Conservation (phyloP, 2,888 invertebrate species). For the Apoda limacodes region DNA sequence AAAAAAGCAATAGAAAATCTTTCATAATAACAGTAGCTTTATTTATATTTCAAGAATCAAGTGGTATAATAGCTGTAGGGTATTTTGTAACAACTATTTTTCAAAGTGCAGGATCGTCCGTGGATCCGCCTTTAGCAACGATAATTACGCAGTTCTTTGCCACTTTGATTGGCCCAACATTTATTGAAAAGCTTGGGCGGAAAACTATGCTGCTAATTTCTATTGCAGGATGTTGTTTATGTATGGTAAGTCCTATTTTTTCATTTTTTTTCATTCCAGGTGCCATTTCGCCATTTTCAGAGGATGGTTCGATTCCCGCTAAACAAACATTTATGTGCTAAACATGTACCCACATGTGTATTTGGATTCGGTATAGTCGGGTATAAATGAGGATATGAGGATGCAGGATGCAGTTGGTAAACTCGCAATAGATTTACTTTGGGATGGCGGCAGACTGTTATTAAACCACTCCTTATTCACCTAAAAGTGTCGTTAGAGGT, state of each 20-base stretch:
- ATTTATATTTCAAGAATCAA: slow-evolving; percentile 25
- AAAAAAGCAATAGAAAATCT: slow-evolving; percentile 29
- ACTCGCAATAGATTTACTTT: too few species aligned
- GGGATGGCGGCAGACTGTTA: too few species aligned
- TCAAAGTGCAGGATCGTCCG: slow-evolving; percentile 30
- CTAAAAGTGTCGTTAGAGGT: too few species aligned
- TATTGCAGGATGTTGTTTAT: background rate
- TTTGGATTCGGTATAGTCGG: too few species aligned
- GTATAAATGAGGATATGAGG: too few species aligned
- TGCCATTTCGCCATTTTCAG: too few species aligned
- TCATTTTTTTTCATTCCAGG: too few species aligned
- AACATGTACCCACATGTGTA: too few species aligned
- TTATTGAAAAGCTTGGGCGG: background rate
- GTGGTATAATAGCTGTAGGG: slow-evolving; percentile 30
- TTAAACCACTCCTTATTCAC: too few species aligned
- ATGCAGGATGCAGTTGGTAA: too few species aligned
- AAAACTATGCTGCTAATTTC: background rate
- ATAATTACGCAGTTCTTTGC: slow-evolving; percentile 15
- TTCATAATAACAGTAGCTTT: slow-evolving; percentile 30
- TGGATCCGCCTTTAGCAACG: slow-evolving; percentile 31
- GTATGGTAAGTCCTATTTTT: background rate
- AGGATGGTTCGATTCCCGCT: too few species aligned
- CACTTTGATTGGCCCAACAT: background rate
- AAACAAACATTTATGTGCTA: too few species aligned
- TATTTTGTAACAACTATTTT: slow-evolving; percentile 34